Base-by-base conservation (phyloP, 2,888 invertebrate genomes). In the Agriotes lineatus region DNA sequence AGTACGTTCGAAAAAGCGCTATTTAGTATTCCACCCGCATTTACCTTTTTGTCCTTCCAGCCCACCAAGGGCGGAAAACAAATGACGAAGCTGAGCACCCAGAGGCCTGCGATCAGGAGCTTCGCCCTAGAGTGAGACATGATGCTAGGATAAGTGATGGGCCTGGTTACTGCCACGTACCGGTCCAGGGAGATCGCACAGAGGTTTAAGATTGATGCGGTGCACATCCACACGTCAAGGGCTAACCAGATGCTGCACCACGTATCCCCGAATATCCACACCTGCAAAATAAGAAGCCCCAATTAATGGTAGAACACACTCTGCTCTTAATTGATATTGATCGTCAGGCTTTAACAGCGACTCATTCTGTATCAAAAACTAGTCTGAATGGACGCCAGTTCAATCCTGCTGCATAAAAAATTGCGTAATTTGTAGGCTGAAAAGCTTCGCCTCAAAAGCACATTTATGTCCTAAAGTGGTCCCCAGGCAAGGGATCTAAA, bases 161-260 rank as follows among this genome's bases (percentile, higher is more conserved):
- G 99, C 61, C 96, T 89, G 39, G 97, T 97, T 70, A 99, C 97
- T 19, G 99, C 99, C 78, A 99, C 93, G 86, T 98, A 99, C 84
- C 98, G 89, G 86, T 95, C 95, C 81, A 98, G 86, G 12, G 96
- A 96, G 82, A 98, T 98, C 78, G 96, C 97, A 82, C 97, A 97
- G 62, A 98, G 89, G 85, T 98, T 98, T 76, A 98, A 88, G 79
- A 98, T 98, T 77, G 96, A 97, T 0, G 98, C 96, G 0, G 99
- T 99, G 86, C 97, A 98, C 94, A 98, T 94, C 96, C 97, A 97
- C 9, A 99, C 98, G 85, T 99, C 99, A 65, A 97, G 91, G 0
- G 98, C 97, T 72, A 99, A 87, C 98, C 98, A 99, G 74, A 96
- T 91, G 70, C 95, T 93, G 86, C 98, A 99, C 96, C 97, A 97